A percentile compares a stretch with the other conserved stretches of the same genome.
Evolutionary conservation across 2,888 invertebrate genomes (phyloP).

Genomic region (Pyrgus malvae): DNA sequence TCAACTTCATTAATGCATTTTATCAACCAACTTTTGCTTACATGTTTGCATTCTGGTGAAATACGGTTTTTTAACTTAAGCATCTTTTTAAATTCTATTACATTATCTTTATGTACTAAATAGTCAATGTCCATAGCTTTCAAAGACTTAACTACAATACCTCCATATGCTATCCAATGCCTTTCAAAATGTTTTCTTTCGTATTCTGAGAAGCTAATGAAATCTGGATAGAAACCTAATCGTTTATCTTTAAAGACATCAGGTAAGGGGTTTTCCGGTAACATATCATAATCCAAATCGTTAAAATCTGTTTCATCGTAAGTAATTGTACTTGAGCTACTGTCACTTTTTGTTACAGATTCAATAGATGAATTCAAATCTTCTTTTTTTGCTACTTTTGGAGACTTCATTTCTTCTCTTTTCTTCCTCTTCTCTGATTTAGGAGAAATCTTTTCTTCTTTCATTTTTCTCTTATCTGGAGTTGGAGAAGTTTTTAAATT

Average conservation of each 20-base stretch:
- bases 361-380: slow-evolving; percentile 30
- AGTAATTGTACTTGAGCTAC: slow-evolving; percentile 15
- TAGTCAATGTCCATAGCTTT: slow-evolving; percentile 57
- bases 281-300: slow-evolving; percentile 36
- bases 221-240: slow-evolving; percentile 73
- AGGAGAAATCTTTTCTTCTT: slow-evolving; percentile 23
- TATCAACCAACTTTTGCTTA: slow-evolving; percentile 63
- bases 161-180: slow-evolving; percentile 85
- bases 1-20: slow-evolving; percentile 61
- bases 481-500: slow-evolving; percentile 25
- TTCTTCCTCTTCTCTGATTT: slow-evolving; percentile 30
- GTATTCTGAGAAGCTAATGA: slow-evolving; percentile 62
- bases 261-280: slow-evolving; percentile 62
- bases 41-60: slow-evolving; percentile 53
- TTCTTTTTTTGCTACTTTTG: slow-evolving; percentile 6
- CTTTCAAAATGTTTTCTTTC: slow-evolving; percentile 69
- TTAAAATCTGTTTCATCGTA: slow-evolving; percentile 25
- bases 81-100: slow-evolving; percentile 53
- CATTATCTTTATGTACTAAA: slow-evolving; percentile 56
- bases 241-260: slow-evolving; percentile 58
- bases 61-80: slow-evolving; percentile 53
- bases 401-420: slow-evolving; percentile 30
- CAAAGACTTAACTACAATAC: slow-evolving; percentile 66
- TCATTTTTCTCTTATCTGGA: slow-evolving; percentile 14
- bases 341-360: slow-evolving; percentile 20